These are phyloP conservation scores for Drosophila hydei DNA, from an alignment of 1,140 invertebrate genomes.

Conservation along the genomic window DNA sequence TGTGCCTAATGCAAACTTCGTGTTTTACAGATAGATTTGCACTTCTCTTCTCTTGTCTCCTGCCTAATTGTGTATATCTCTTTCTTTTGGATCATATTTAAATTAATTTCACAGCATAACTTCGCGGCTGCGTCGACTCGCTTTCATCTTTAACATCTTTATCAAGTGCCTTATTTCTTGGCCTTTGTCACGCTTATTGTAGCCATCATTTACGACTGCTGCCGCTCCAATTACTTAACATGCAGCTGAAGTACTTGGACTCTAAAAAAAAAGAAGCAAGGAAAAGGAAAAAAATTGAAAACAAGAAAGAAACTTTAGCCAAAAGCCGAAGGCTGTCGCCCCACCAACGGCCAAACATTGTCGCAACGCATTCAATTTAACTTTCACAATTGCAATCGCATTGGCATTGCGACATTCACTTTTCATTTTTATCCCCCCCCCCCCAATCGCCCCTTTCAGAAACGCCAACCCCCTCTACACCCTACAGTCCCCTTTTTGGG, in stretches of 20 bases:
- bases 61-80: too few relatives aligned
- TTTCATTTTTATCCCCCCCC: slow-evolving; percentile 39
- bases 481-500: background rate
- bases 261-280: slow-evolving; percentile 16
- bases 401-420: slow-evolving; percentile 61
- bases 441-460: background rate
- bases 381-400: slow-evolving; percentile 60
- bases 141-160: slow-evolving; percentile 27
- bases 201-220: slow-evolving; percentile 40
- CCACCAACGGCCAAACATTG: slow-evolving; percentile 38
- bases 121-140: too few relatives aligned
- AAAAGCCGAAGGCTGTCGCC: slow-evolving; percentile 28
- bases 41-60: too few relatives aligned
- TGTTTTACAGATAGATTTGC: too few relatives aligned
- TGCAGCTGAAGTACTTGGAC: slow-evolving; percentile 29
- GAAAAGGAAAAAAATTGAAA: background rate
- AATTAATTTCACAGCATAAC: too few relatives aligned
- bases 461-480: background rate
- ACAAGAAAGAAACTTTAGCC: slow-evolving; percentile 18
- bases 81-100: too few relatives aligned
- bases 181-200: background rate
- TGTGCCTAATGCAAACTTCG: too few relatives aligned
- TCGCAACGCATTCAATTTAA: slow-evolving; percentile 59
- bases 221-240: slow-evolving; percentile 57
- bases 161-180: background rate